Evolutionary conservation across 2,113 vertebrate genomes (phyloP).

Genomic region (Arvicanthis niloticus): DNA sequence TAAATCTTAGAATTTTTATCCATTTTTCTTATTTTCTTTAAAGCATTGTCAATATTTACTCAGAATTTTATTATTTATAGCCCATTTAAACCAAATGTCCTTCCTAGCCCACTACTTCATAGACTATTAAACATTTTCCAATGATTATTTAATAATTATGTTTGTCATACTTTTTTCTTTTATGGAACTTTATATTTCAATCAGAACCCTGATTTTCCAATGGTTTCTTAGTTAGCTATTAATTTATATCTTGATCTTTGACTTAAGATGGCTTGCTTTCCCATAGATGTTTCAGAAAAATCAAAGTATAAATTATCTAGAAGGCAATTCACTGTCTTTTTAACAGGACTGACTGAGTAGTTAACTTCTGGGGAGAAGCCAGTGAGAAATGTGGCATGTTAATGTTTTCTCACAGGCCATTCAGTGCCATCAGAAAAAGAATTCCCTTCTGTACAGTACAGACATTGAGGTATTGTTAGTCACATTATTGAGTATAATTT

Average conservation of each 20-base stretch:
- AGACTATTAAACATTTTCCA: not conserved
- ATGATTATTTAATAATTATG: not conserved
- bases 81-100: not conserved
- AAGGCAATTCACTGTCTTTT: not conserved
- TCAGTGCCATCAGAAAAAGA: not conserved
- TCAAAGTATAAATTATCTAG: not conserved
- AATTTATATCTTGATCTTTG: not conserved
- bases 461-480: not conserved
- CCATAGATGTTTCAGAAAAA: not conserved
- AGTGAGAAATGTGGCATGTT: not conserved
- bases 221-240: not conserved
- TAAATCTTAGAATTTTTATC: constrained; percentile 76
- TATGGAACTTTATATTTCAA: not conserved
- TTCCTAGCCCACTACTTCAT: not conserved
- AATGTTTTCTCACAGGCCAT: not conserved
- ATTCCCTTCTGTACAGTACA: not conserved
- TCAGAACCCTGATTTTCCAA: not conserved
- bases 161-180: not conserved
- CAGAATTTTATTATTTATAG: constrained; percentile 8
- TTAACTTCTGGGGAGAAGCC: not conserved
- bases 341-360: not conserved
- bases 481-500: not conserved
- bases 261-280: not conserved
- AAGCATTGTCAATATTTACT: constrained; percentile 49
- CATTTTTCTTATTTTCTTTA: constrained; percentile 66